Evolutionary conservation across 2,888 invertebrate species (phyloP).

Genomic region (Drosophila barbarae): DNA sequence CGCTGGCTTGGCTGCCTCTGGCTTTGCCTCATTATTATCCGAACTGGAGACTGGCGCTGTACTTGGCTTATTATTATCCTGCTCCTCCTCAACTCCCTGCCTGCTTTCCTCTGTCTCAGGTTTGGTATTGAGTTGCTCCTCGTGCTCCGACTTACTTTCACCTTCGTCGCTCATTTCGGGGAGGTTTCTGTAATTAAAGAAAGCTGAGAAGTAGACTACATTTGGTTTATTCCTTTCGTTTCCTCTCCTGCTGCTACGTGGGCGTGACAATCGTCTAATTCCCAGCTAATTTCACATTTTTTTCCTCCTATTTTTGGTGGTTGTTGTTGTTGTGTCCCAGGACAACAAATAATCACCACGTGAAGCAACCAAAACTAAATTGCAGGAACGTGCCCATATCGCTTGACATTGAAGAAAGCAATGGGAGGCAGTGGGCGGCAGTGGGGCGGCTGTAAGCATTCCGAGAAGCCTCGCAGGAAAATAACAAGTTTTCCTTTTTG

Average conservation of each 20-base stretch:
- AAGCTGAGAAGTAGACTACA: slow-evolving; percentile 56
- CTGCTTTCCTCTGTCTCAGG: slow-evolving; percentile 2
- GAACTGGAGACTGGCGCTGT: neutral
- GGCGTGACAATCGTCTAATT: slow-evolving; percentile 57
- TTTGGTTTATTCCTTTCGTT: slow-evolving; percentile 46
- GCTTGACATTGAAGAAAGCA: slow-evolving; percentile 61
- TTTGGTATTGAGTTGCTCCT: slow-evolving; percentile 6
- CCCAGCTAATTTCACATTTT: slow-evolving; percentile 70
- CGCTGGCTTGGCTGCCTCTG: neutral
- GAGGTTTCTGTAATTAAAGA: slow-evolving; percentile 58
- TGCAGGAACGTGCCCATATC: slow-evolving; percentile 67
- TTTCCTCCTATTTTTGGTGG: neutral
- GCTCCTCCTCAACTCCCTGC: neutral
- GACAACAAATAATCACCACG: slow-evolving; percentile 46
- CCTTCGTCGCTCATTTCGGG: slow-evolving; percentile 45
- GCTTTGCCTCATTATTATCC: slow-evolving; percentile 1
- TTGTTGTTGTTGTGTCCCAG: slow-evolving; percentile 32
- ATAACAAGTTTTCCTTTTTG: slow-evolving; percentile 45
- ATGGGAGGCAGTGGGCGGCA: neutral
- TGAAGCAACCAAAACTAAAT: slow-evolving; percentile 56
- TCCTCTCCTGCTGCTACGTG: slow-evolving; percentile 18
- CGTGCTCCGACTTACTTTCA: slow-evolving; percentile 22
- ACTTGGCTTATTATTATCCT: neutral
- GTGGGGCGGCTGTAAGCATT: slow-evolving; percentile 19
- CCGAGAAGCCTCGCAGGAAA: slow-evolving; percentile 44